phyloP scores from a whole-genome alignment of 2,797 vertebrate genomes.

The Scolopax bukidnonensis region DNA sequence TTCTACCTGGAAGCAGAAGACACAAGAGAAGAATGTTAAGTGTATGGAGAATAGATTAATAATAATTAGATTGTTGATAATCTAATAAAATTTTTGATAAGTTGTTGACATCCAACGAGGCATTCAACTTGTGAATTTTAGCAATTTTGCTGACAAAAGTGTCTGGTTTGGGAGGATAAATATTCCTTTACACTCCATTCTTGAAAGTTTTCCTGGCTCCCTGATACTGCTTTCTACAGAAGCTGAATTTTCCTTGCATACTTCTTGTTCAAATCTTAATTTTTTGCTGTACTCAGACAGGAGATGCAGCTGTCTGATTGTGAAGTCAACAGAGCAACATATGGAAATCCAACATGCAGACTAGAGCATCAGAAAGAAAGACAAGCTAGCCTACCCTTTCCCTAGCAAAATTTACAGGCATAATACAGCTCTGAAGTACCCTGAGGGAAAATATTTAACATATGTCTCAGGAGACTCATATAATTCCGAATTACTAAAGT shows the following conservation, averaged over 20 bases:
- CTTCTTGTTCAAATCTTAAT: not conserved
- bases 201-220: not conserved
- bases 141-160: not conserved
- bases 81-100: not conserved
- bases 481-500: not conserved
- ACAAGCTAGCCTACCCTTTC: not conserved
- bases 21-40: not conserved
- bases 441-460: not conserved
- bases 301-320: slow-evolving; percentile 29
- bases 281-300: slow-evolving; percentile 10
- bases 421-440: not conserved
- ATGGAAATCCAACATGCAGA: slow-evolving; percentile 8
- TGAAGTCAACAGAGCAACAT: slow-evolving; percentile 5
- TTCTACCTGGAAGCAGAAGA: not conserved
- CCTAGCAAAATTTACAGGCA: not conserved
- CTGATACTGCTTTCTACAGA: not conserved
- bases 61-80: no score
- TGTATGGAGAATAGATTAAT: not conserved
- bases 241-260: not conserved
- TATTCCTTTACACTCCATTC: not conserved
- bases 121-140: not conserved
- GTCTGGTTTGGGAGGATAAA: not conserved
- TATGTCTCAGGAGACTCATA: not conserved
- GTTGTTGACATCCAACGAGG: not conserved
- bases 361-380: not conserved